Evolutionary conservation across 1,140 invertebrate species (phyloP), one percentile per base, ranked within the genome.

Genomic region (Onthophagus taurus): DNA sequence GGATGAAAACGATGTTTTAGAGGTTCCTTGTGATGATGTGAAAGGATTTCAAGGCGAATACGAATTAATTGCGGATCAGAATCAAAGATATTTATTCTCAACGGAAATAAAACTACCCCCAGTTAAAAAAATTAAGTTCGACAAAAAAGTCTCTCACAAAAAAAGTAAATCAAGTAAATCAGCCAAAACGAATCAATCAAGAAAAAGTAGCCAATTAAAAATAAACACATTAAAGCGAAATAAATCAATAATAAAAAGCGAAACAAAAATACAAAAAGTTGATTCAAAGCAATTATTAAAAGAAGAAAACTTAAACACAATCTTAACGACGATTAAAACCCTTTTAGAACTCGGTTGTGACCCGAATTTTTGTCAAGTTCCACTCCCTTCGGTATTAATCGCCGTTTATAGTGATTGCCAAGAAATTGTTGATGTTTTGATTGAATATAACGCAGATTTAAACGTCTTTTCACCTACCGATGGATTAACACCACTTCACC

Each of bases 311-410:
- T 31, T 61, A 23, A 31, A 45, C 19, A 33, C 29, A n/a, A 61
- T 65, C 8, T 52, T 50, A 31, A 42, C 50, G 8, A 70, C 68
- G 0, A 68, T 72, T 42, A 44, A 54, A 2, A 59, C 64, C 42
- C 47, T 74, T 20, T 45, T 73, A 24, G 36, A 51, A 11, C 57
- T 63, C 44, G 70, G 69, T 8, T 65, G 69, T 5, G 50, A 71
- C 54, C 68, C 70, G 1, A 64, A 58, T 31, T 45, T 59, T 26
- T 56, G 66, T 2, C 49, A 54, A 34, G 65, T 65, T 49, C 71
- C 71, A 11, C 58, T 70, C n/a, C 59, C 68, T 12, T 55, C 66
- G 1, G 29, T 73, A 8, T 53, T 68, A 1, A 54, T 71, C 19
- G 66, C 69, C 4, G 51, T 67, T 14, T 55, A 59, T 29, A 59